A percentile compares a stretch with the other conserved stretches of the same genome.
These are phyloP conservation scores for Delphinus delphis DNA, from an alignment of 2,113 vertebrate genomes.

Conservation along the genomic window DNA sequence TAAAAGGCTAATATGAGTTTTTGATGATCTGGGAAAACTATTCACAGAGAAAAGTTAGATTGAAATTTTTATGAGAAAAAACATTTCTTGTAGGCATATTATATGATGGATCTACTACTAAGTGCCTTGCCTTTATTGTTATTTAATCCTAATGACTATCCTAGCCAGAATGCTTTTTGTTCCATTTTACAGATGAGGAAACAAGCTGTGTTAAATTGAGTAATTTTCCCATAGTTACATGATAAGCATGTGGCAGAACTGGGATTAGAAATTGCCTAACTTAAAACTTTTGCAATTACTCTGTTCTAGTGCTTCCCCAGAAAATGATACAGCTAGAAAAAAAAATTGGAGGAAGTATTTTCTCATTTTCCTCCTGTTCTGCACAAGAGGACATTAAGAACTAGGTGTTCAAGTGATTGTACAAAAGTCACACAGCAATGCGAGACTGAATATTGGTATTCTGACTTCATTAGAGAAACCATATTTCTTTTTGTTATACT, in stretches of 20 bases:
- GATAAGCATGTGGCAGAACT: not conserved
- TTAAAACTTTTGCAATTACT: not conserved
- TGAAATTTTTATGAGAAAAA: slow-evolving; percentile 28
- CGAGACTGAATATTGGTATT: too few species aligned
- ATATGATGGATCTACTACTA: not conserved
- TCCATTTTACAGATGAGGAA: not conserved
- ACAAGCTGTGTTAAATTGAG: not conserved
- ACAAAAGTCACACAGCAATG: not conserved
- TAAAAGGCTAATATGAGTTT: slow-evolving; percentile 33
- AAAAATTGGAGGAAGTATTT: not conserved
- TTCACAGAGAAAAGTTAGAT: not conserved
- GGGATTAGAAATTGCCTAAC: not conserved
- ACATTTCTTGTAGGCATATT: not conserved
- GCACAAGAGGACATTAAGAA: not conserved
- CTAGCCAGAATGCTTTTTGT: not conserved
- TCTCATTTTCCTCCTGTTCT: accelerated
- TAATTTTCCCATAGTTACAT: not conserved
- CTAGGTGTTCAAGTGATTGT: not conserved
- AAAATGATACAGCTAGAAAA: not conserved
- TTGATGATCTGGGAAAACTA: slow-evolving; percentile 36
- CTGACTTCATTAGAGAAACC: not conserved
- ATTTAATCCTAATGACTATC: not conserved
- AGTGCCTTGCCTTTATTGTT: not conserved
- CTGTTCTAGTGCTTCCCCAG: not conserved
- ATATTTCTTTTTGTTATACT: not conserved